Conservation (phyloP, 37 sponge, comb jelly and placozoan species). For the Sycon ciliatum region DNA sequence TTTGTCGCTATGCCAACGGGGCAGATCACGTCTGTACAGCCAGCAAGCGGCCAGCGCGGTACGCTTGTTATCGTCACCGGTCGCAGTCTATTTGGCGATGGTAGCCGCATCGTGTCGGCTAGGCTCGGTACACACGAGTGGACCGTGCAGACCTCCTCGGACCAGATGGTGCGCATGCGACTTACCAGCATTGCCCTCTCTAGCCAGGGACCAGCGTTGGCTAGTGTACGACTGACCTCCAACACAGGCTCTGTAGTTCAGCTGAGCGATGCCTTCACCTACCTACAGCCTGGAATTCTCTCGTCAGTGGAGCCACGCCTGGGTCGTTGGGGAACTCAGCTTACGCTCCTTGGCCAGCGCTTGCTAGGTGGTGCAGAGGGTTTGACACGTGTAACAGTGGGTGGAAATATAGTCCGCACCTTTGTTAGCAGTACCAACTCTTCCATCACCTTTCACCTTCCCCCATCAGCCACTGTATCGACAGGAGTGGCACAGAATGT, state of each 20-base stretch:
- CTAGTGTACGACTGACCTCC: conserved; percentile 22
- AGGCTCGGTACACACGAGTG: background rate
- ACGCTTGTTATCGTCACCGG: conserved; percentile 43
- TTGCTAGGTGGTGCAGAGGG: conserved; percentile 23
- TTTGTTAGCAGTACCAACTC: background rate
- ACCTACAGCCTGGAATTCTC: conserved; percentile 33
- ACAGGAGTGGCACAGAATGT: background rate
- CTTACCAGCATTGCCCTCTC: background rate
- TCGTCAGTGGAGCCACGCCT: conserved; percentile 25
- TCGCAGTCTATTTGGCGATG: conserved; percentile 49
- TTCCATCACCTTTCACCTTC: too few species aligned
- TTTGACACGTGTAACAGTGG: conserved; percentile 22
- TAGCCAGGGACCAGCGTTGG: background rate
- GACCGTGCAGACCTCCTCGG: background rate
- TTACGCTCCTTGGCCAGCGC: conserved; percentile 31
- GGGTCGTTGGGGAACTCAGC: conserved; percentile 48
- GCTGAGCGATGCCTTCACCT: conserved; percentile 23
- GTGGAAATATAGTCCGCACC: background rate
- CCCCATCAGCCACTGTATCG: background rate
- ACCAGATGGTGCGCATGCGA: background rate
- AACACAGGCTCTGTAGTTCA: conserved; percentile 47
- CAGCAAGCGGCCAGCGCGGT: conserved; percentile 48
- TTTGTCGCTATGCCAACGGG: too few species aligned
- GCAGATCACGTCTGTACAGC: too few species aligned
- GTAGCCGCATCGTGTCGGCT: conserved; percentile 25